Conservation (phyloP, 1,140 invertebrate species). For the Melanaphis sacchari region DNA sequence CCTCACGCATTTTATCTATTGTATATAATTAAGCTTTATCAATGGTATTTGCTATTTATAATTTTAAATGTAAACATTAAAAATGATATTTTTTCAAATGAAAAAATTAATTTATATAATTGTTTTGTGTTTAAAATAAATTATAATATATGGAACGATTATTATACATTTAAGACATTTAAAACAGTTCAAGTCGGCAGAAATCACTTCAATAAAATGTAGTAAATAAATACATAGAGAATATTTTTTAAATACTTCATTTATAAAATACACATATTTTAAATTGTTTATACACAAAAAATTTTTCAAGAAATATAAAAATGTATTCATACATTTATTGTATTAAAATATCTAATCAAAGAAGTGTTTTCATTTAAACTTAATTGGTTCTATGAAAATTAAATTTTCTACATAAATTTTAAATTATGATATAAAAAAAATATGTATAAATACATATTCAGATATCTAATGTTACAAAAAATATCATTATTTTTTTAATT, state of each 20-base stretch:
- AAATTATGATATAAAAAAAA: neutral
- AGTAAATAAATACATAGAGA: too few species aligned
- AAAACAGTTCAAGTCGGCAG: too few species aligned
- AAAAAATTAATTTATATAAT: neutral
- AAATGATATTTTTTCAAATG: neutral
- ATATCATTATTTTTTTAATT: neutral
- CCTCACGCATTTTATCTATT: neutral
- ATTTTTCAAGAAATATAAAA: too few species aligned
- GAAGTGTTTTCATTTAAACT: too few species aligned
- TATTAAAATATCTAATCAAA: too few species aligned
- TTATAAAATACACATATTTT: too few species aligned
- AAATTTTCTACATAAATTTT: neutral
- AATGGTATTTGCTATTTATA: neutral
- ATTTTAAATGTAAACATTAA: neutral
- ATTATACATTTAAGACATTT: too few species aligned
- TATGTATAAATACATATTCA: neutral
- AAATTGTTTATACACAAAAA: too few species aligned
- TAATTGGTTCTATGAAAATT: neutral
- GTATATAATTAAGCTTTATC: neutral
- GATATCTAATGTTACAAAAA: neutral
- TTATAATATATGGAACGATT: too few species aligned
- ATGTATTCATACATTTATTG: too few species aligned
- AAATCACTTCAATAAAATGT: too few species aligned
- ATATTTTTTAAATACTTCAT: too few species aligned
- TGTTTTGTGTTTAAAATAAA: neutral